Evolutionary conservation across 2,113 vertebrate genomes (phyloP), one percentile per base, ranked within the genome.

Genomic region (Gallinago undulata): DNA sequence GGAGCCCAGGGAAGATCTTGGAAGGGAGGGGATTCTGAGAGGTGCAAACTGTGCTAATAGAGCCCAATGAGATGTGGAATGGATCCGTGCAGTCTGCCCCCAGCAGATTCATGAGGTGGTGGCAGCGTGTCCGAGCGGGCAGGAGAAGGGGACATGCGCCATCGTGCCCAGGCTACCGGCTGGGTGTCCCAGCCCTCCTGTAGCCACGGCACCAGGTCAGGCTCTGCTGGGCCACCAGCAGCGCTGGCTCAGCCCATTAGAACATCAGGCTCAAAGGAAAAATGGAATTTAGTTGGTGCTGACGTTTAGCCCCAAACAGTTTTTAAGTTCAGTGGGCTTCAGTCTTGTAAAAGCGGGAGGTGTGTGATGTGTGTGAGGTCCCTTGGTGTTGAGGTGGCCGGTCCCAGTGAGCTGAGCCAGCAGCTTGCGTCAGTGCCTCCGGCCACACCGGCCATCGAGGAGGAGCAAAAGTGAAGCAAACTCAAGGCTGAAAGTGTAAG

Each of bases 101-200:
- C 6, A n/a, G 59, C 55, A 51, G 69, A 9, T 4, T 3, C 0
- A 0, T 11, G 22, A 28, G 70, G 33, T 10, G 45, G 53, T 19
- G 77, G 25, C 35, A 50, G 28, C 0, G 0, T 24, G 17, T 57
- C 39, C 4, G 10, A 23, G 22, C 8, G 43, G 48, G 66, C 53
- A 37, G 73, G 66, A 91, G 27, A 15, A 19, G 11, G 85, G 59
- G 50, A 41, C 12, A 0, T 2, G 27, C 4, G 4, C 43, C 23
- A 3, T 37, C 3, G 0, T 3, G 25, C 47, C 3, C 9, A 43
- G 57, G 33, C 33, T 53, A 56, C 60, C 31, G 6, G 33, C 41
- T 39, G 1, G 1, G 21, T 11, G 19, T 1, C 1, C 0, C 4
- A 41, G n/a, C 28, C 27, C 53, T 21, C 41, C 16, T 9, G 55